These are phyloP conservation scores for Masticophis lateralis DNA, from an alignment of 2,797 vertebrate species.

Conservation along the genomic window DNA sequence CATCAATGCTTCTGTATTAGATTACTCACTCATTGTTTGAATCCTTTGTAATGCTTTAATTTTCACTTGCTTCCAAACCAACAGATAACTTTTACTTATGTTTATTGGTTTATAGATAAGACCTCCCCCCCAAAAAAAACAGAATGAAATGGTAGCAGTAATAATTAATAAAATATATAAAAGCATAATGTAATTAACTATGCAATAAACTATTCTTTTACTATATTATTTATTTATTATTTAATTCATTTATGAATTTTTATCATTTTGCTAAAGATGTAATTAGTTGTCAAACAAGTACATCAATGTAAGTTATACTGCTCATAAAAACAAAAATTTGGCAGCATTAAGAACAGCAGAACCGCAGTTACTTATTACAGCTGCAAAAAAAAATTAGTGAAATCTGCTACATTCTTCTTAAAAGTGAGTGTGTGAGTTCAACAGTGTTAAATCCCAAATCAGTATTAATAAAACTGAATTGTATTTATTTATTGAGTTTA, in stretches of 20 bases:
- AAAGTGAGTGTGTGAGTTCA: neutral
- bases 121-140: neutral
- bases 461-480: neutral
- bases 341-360: neutral
- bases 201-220: neutral
- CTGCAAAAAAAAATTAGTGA: neutral
- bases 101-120: neutral
- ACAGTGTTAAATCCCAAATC: neutral
- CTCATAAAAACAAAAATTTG: neutral
- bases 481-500: neutral
- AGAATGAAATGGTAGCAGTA: neutral
- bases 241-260: neutral
- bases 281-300: neutral
- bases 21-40: neutral
- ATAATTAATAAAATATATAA: neutral
- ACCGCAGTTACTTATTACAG: neutral
- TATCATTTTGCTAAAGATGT: neutral
- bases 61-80: neutral
- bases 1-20: neutral
- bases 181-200: neutral
- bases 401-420: neutral
- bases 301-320: neutral
- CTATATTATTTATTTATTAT: neutral
- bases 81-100: neutral
- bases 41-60: neutral